phyloP scores from a whole-genome alignment of 2,797 vertebrate species.

The Echeneis naucrates region DNA sequence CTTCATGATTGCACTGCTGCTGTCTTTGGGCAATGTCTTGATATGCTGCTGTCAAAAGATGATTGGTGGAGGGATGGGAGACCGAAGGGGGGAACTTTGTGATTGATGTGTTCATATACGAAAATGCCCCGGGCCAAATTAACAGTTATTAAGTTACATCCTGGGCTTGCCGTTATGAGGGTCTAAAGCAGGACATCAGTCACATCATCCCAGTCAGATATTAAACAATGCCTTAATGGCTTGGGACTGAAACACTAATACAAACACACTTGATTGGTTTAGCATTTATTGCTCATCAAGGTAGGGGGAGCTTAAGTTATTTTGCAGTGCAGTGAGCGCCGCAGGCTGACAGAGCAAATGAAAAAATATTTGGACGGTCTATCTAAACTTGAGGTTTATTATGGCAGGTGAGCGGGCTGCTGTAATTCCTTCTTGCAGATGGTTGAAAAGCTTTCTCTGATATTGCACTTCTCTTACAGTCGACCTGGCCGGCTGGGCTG shows the following conservation, averaged over 20 bases:
- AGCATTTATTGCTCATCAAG: slow-evolving; percentile 46
- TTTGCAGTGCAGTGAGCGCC: slow-evolving; percentile 21
- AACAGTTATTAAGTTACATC: slow-evolving; percentile 70
- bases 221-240: slow-evolving; percentile 41
- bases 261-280: slow-evolving; percentile 27
- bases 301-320: slow-evolving; percentile 28
- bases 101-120: slow-evolving; percentile 78
- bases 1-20: slow-evolving; percentile 24
- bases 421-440: slow-evolving; percentile 37
- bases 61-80: not conserved
- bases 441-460: slow-evolving; percentile 34
- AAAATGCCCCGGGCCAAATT: slow-evolving; percentile 70
- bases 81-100: not conserved
- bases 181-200: slow-evolving; percentile 53
- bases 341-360: slow-evolving; percentile 52
- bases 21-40: slow-evolving; percentile 51
- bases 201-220: slow-evolving; percentile 34
- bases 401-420: slow-evolving; percentile 32
- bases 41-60: slow-evolving; percentile 46
- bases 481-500: slow-evolving; percentile 5
- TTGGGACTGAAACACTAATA: slow-evolving; percentile 26
- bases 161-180: slow-evolving; percentile 66
- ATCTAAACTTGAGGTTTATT: slow-evolving; percentile 50
- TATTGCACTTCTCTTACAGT: slow-evolving; percentile 25
- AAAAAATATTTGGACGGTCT: slow-evolving; percentile 55